Conservation (phyloP, 2,113 vertebrate species). For the Aleadryas rufinucha region DNA sequence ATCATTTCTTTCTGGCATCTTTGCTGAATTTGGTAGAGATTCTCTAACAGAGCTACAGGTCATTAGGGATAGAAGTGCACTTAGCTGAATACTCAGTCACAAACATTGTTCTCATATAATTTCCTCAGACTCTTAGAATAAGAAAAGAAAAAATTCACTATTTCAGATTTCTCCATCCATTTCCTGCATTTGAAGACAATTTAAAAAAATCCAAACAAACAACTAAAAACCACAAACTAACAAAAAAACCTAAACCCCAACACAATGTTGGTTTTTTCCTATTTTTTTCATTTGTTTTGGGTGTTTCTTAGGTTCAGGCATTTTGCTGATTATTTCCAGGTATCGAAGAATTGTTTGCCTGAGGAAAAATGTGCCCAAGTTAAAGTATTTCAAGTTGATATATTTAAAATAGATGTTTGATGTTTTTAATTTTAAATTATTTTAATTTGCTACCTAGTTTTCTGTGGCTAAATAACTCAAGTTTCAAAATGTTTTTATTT, state of each 20-base stretch:
- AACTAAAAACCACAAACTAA: not conserved
- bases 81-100: not conserved
- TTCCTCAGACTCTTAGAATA: not conserved
- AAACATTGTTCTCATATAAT: not conserved
- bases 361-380: not conserved
- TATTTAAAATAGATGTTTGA: not conserved
- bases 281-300: not conserved
- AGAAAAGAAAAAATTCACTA: not conserved
- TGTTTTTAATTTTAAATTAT: not conserved
- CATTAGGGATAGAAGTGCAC: not conserved
- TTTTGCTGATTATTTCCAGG: not conserved
- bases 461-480: not conserved
- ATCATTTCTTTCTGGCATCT: not conserved
- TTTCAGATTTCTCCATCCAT: not conserved
- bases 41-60: not conserved
- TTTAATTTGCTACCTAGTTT: not conserved
- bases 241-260: not conserved
- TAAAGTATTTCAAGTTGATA: not conserved
- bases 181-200: not conserved
- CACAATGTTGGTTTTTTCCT: too few relatives aligned
- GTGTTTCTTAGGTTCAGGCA: not conserved
- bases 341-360: not conserved
- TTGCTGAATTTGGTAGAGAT: not conserved
- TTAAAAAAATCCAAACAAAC: not conserved
- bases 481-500: not conserved